Conservation (phyloP, 2,888 invertebrate species). For the Dendrolimus pini region DNA sequence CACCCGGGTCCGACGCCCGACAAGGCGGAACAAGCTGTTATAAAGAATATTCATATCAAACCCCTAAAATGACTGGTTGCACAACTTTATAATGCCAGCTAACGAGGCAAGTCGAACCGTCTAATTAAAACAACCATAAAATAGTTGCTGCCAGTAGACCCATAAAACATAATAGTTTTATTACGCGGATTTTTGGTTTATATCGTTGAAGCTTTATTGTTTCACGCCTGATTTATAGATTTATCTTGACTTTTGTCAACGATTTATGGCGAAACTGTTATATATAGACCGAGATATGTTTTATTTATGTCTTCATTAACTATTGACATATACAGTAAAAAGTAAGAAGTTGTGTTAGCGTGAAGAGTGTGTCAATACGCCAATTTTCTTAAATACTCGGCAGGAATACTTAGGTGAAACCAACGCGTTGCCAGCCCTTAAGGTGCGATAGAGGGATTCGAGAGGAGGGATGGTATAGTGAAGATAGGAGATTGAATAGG, state of each 20-base stretch:
- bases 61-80: constrained; percentile 12
- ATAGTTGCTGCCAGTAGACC: constrained; percentile 20
- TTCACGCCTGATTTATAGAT: constrained; percentile 20
- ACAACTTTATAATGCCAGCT: constrained; percentile 33
- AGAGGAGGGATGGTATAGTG: too few relatives aligned
- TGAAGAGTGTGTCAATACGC: too few relatives aligned
- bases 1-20: too few relatives aligned
- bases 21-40: too few relatives aligned
- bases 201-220: constrained; percentile 38
- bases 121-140: constrained; percentile 44
- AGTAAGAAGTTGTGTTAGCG: too few relatives aligned
- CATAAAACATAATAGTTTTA: constrained; percentile 48
- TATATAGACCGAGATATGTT: not conserved
- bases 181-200: constrained; percentile 26
- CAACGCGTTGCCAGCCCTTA: too few relatives aligned
- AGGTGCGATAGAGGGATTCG: too few relatives aligned
- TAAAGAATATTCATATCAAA: too few relatives aligned
- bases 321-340: not conserved
- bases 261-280: constrained; percentile 1
- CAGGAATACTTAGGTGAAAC: too few relatives aligned
- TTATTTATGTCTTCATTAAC: not conserved
- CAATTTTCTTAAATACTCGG: too few relatives aligned
- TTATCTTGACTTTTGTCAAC: constrained; percentile 5
- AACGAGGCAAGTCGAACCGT: constrained; percentile 30
- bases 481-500: too few relatives aligned